These are phyloP conservation scores for Peucedramus taeniatus DNA, from an alignment of 2,113 vertebrate species.

Conservation along the genomic window DNA sequence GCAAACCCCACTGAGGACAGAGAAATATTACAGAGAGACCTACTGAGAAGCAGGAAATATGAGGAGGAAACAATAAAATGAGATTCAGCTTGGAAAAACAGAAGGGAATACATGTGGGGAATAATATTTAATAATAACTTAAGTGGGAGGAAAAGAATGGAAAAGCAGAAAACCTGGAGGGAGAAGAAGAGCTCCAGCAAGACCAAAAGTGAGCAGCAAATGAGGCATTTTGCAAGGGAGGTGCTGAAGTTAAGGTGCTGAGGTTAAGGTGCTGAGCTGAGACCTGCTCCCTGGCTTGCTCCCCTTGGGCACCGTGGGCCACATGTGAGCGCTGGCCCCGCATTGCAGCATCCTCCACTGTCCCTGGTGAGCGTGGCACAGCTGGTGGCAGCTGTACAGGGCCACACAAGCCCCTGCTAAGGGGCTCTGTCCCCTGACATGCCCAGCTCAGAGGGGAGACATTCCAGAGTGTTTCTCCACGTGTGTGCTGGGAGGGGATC, in stretches of 20 bases:
- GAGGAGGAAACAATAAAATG: slow-evolving; percentile 47
- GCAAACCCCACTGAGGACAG: background rate
- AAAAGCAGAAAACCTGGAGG: background rate
- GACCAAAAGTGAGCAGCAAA: background rate
- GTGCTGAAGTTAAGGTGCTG: background rate
- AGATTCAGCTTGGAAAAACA: slow-evolving; percentile 41
- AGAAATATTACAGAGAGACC: slow-evolving; percentile 7
- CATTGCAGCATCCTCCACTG: background rate
- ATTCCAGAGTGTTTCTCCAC: fast-evolving
- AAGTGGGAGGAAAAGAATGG: background rate
- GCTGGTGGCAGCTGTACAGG: background rate
- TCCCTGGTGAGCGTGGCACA: fast-evolving
- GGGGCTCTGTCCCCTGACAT: background rate
- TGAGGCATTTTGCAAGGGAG: background rate
- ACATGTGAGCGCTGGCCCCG: background rate
- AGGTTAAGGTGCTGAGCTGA: background rate
- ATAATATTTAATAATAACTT: background rate
- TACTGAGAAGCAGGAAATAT: slow-evolving; percentile 29
- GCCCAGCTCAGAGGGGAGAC: background rate
- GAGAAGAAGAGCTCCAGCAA: background rate
- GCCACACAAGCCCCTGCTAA: fast-evolving
- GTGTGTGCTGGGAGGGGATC: fast-evolving
- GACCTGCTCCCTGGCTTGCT: fast-evolving
- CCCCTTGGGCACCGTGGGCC: background rate
- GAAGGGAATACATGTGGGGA: background rate